Evolutionary conservation across 1,140 invertebrate genomes (phyloP).

Genomic region (Coptotermes formosanus): DNA sequence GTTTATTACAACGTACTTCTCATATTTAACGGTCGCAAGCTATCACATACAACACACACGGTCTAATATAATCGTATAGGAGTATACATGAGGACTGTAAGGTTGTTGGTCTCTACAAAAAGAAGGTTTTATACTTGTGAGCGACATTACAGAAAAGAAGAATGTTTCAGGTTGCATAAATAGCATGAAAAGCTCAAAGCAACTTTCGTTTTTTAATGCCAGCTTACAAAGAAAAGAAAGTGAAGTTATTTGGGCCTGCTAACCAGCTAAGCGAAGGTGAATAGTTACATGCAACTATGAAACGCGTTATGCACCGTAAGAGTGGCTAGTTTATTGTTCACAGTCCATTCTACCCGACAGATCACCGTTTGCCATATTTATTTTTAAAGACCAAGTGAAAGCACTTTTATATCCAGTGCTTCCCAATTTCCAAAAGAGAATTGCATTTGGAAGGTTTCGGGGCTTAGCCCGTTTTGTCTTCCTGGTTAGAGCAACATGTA

Average conservation of each 20-base stretch:
- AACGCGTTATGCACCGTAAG: too few species aligned
- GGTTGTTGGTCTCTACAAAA: not conserved
- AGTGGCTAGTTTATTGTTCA: too few species aligned
- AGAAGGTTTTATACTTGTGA: not conserved
- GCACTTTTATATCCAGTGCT: too few species aligned
- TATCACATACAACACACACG: too few species aligned
- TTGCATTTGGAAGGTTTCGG: too few species aligned
- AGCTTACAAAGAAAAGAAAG: not conserved
- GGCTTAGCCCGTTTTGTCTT: too few species aligned
- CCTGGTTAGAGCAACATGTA: too few species aligned
- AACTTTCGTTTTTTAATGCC: constrained; percentile 7
- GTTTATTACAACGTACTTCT: not conserved
- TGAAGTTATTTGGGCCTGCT: not conserved
- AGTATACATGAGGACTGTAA: not conserved
- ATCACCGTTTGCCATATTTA: too few species aligned
- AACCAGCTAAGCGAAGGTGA: not conserved
- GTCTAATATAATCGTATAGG: not conserved
- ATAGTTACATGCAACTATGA: too few species aligned
- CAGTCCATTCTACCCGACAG: too few species aligned
- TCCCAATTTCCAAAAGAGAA: too few species aligned
- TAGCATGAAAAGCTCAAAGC: not conserved
- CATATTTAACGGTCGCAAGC: not conserved
- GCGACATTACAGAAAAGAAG: not conserved
- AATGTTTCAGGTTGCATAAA: not conserved
- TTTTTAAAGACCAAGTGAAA: too few species aligned